These are phyloP conservation scores for Ooceraea biroi DNA, from an alignment of 1,140 invertebrate genomes.

Conservation along the genomic window DNA sequence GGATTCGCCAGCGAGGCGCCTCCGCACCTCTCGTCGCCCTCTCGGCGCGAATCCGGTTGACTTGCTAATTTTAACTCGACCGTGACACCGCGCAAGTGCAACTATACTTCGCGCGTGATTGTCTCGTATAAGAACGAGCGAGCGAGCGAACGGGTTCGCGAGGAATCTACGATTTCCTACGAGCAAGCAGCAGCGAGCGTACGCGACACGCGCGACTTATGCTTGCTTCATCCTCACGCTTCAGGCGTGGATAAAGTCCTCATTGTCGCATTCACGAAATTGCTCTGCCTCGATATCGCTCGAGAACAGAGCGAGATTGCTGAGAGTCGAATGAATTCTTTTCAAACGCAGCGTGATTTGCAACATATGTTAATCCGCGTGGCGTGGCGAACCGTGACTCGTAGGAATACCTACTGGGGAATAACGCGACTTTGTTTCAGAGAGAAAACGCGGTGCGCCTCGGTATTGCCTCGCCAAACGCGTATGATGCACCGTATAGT, in stretches of 20 bases:
- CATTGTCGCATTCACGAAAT: too few relatives aligned
- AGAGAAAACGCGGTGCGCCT: constrained; percentile 28
- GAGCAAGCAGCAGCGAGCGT: background rate
- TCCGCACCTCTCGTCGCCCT: constrained; percentile 18
- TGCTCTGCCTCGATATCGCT: background rate
- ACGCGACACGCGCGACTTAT: too few relatives aligned
- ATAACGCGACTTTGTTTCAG: constrained; percentile 16
- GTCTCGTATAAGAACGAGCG: constrained; percentile 60
- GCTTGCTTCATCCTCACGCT: background rate
- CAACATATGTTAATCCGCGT: constrained; percentile 41
- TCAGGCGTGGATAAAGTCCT: too few relatives aligned
- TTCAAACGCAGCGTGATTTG: constrained; percentile 45
- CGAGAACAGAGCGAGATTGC: constrained; percentile 23
- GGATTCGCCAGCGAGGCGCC: constrained; percentile 46
- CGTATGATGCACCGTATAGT: constrained; percentile 9
- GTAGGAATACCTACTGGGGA: constrained; percentile 18
- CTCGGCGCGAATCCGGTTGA: constrained; percentile 71
- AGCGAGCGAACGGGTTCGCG: background rate
- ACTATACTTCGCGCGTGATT: constrained; percentile 69
- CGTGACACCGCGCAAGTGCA: constrained; percentile 79
- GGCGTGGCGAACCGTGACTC: constrained; percentile 28
- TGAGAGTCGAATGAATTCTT: constrained; percentile 12
- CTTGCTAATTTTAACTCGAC: constrained; percentile 83
- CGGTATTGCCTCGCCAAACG: constrained; percentile 31
- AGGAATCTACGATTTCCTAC: constrained; percentile 16